phyloP scores from a whole-genome alignment of 1,140 invertebrate species.

The Magallana ariakensis region DNA sequence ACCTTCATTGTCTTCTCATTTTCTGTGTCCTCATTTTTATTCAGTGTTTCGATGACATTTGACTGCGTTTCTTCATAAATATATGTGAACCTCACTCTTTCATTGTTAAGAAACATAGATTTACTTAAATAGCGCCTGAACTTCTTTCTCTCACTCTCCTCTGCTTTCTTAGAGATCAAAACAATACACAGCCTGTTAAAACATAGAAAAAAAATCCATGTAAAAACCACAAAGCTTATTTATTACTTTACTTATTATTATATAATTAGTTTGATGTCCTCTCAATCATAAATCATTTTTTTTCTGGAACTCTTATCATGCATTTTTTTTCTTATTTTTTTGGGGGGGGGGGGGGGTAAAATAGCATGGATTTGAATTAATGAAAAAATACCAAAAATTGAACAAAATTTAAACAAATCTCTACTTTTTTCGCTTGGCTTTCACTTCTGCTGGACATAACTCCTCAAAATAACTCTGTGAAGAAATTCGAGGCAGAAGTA shows the following conservation, averaged over 20 bases:
- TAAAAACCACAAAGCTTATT: too few relatives aligned
- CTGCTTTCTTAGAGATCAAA: slow-evolving; percentile 87
- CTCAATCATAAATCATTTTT: too few relatives aligned
- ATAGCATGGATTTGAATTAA: too few relatives aligned
- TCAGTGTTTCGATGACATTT: slow-evolving; percentile 88
- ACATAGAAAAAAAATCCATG: background rate
- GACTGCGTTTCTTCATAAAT: slow-evolving; percentile 91
- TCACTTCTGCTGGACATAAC: slow-evolving; percentile 92
- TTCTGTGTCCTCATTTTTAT: slow-evolving; percentile 63
- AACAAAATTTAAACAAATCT: background rate
- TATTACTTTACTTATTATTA: too few relatives aligned
- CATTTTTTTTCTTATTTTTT: too few relatives aligned
- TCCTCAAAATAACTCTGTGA: slow-evolving; percentile 92
- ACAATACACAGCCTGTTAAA: slow-evolving; percentile 89
- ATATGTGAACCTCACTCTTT: slow-evolving; percentile 91
- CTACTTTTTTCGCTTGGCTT: slow-evolving; percentile 85
- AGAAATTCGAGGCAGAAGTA: slow-evolving; percentile 92
- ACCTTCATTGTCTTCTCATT: background rate
- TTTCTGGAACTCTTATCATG: too few relatives aligned
- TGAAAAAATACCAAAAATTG: too few relatives aligned
- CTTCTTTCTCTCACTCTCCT: slow-evolving; percentile 77
- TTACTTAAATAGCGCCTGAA: slow-evolving; percentile 80
- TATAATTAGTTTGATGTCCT: too few relatives aligned
- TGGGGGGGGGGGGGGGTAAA: too few relatives aligned
- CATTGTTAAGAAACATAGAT: slow-evolving; percentile 67